A percentile compares a stretch with the other conserved stretches of the same genome.
Evolutionary conservation across 2,888 invertebrate species (phyloP).

Genomic region (Pristionchus mayeri): DNA sequence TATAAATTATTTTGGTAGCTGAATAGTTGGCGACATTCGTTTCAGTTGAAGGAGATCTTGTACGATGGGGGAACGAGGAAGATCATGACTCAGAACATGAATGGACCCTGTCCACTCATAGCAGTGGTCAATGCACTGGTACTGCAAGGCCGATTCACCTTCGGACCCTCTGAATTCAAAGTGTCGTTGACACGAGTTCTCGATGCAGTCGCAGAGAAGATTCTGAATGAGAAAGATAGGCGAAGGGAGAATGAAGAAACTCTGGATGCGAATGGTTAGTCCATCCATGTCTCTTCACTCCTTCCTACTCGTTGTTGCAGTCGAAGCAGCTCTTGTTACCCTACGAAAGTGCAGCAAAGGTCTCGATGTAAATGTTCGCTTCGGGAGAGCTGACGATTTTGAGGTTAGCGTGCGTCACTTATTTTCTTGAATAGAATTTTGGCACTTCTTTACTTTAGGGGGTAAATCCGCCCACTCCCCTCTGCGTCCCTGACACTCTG

Average conservation of each 20-base stretch:
- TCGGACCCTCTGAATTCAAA: not conserved
- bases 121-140: slow-evolving; percentile 80
- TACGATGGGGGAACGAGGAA: slow-evolving; percentile 56
- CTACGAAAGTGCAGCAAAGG: slow-evolving; percentile 62
- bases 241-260: not conserved
- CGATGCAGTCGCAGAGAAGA: not conserved
- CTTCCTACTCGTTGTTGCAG: not conserved
- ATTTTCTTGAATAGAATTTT: too few relatives aligned
- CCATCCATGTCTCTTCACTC: not conserved
- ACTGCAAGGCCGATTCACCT: slow-evolving; percentile 74
- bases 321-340: slow-evolving; percentile 14
- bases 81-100: slow-evolving; percentile 81
- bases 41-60: slow-evolving; percentile 33
- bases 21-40: not conserved
- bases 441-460: too few relatives aligned
- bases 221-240: slow-evolving; percentile 1
- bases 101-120: slow-evolving; percentile 81
- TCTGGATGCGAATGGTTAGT: slow-evolving; percentile 30
- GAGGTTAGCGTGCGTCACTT: slow-evolving; percentile 37
- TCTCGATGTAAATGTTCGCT: slow-evolving; percentile 53
- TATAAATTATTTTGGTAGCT: too few relatives aligned
- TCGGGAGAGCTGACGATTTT: slow-evolving; percentile 56
- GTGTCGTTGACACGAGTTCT: not conserved
- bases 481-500: too few relatives aligned
- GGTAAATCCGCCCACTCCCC: too few relatives aligned